Evolutionary conservation across 2,113 vertebrate species (phyloP).

Genomic region (Typhlomys cinereus): DNA sequence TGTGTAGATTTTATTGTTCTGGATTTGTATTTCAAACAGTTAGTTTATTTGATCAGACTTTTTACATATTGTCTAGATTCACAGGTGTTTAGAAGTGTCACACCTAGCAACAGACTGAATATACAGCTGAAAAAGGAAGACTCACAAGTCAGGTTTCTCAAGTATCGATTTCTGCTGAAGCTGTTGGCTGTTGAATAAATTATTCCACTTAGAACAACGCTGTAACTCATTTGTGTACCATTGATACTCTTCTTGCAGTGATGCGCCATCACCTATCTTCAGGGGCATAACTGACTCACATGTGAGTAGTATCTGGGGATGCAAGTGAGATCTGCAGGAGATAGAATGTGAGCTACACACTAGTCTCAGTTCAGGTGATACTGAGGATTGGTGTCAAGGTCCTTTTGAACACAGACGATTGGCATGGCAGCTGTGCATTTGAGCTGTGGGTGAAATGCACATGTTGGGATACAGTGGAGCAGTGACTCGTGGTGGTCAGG

Average conservation of each 20-base stretch:
- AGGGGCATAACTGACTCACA: not conserved
- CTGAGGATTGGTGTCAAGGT: not conserved
- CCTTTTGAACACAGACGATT: not conserved
- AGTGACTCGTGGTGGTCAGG: not conserved
- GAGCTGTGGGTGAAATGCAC: not conserved
- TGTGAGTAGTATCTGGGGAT: not conserved
- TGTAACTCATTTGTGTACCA: constrained; percentile 21
- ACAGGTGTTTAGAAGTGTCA: not conserved
- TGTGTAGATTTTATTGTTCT: not conserved
- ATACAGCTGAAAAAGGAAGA: not conserved
- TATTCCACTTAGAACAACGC: constrained; percentile 9
- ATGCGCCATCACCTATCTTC: not conserved
- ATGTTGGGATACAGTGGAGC: not conserved
- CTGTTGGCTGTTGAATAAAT: constrained; percentile 28
- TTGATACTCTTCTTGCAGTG: not conserved
- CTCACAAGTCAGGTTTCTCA: not conserved
- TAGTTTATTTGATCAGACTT: not conserved
- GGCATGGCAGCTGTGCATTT: not conserved
- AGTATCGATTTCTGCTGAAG: constrained; percentile 1
- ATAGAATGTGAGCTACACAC: not conserved
- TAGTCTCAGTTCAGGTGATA: not conserved
- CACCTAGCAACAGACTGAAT: not conserved
- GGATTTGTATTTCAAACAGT: not conserved
- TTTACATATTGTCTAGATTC: not conserved
- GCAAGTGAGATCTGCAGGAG: not conserved